A percentile compares a stretch with the other conserved stretches of the same genome.
These are phyloP conservation scores for Acrocyrtus sp. DNA, from an alignment of 2,888 invertebrate species.

Conservation along the genomic window DNA sequence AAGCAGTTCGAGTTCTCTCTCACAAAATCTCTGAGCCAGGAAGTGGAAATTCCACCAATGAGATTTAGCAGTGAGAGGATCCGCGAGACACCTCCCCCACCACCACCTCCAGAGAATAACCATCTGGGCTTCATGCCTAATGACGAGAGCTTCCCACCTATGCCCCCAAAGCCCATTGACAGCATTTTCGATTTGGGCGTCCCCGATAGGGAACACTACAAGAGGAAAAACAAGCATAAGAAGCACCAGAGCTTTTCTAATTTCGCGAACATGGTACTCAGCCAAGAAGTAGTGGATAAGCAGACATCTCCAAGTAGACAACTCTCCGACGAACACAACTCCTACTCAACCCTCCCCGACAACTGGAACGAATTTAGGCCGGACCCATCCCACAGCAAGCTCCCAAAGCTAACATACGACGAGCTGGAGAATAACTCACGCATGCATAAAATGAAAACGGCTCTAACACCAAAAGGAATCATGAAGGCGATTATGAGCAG, in stretches of 20 bases:
- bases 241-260: background rate
- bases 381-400: constrained; percentile 54
- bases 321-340: constrained; percentile 18
- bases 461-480: constrained; percentile 28
- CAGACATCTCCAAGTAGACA: background rate
- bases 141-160: background rate
- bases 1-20: constrained; percentile 8
- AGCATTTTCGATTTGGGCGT: constrained; percentile 32
- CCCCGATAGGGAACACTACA: constrained; percentile 41
- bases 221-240: constrained; percentile 10
- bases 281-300: background rate
- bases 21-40: constrained; percentile 9
- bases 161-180: background rate
- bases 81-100: background rate
- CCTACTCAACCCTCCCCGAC: constrained; percentile 58
- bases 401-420: constrained; percentile 56
- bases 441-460: constrained; percentile 10
- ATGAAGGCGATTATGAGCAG: constrained; percentile 30
- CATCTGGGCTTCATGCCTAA: background rate
- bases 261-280: background rate
- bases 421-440: constrained; percentile 4
- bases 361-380: constrained; percentile 45
- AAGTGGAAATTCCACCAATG: constrained; percentile 8
- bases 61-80: background rate
- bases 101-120: background rate